phyloP scores from a whole-genome alignment of 2,113 vertebrate species.

The Donacobius atricapilla region DNA sequence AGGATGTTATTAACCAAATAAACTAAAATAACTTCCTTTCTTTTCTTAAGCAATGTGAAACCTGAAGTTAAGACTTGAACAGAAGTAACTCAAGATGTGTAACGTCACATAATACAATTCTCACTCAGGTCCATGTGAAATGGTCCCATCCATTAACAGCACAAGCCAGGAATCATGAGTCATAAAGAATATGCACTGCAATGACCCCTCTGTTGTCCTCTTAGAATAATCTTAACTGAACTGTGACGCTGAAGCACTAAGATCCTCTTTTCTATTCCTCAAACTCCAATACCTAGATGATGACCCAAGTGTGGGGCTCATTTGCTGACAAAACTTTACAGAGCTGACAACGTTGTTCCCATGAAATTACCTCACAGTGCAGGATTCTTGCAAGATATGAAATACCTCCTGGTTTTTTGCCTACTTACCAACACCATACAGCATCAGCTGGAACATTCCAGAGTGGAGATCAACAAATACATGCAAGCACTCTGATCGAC shows the following conservation, averaged over 20 bases:
- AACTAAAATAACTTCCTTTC: background rate
- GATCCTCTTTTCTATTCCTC: background rate
- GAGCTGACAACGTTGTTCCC: background rate
- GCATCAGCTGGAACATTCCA: slow-evolving; percentile 96
- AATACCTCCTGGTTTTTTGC: background rate
- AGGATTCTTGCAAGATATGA: background rate
- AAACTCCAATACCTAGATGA: background rate
- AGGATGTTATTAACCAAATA: background rate
- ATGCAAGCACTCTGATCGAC: slow-evolving; percentile 94
- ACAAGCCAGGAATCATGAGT: background rate
- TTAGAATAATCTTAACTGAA: background rate
- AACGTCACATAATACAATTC: background rate
- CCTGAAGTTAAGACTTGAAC: background rate
- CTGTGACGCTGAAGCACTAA: background rate
- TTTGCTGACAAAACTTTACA: background rate
- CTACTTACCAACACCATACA: slow-evolving; percentile 93
- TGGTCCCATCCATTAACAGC: background rate
- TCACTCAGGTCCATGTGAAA: background rate
- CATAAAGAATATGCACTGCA: background rate
- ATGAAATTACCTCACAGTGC: background rate
- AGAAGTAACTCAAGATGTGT: background rate
- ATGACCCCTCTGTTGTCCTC: background rate
- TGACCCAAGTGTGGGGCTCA: background rate
- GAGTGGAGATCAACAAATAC: slow-evolving; percentile 98
- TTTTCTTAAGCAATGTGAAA: background rate